Evolutionary conservation across 2,797 vertebrate species (phyloP).

Genomic region (Platyrinchus mystaceus): DNA sequence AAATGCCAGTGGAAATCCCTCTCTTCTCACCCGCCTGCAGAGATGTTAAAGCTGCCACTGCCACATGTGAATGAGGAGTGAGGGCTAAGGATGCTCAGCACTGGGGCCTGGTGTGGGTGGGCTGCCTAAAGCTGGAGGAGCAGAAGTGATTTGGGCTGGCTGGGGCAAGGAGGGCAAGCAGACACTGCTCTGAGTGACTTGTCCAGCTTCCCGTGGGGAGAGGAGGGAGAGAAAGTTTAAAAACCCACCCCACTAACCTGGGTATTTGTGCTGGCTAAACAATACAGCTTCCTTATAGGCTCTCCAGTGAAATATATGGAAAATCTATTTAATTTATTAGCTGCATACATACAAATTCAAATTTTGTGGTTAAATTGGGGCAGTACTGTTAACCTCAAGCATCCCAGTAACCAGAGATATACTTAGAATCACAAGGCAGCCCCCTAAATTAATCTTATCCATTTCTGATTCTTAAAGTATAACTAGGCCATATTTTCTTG

Average conservation of each 20-base stretch:
- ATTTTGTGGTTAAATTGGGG: neutral
- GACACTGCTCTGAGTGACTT: neutral
- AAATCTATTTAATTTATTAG: neutral
- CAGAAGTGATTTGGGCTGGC: neutral
- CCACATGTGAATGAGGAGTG: neutral
- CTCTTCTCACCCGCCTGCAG: neutral
- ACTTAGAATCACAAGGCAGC: neutral
- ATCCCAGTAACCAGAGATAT: neutral
- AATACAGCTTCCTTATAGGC: neutral
- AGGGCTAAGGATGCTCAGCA: neutral
- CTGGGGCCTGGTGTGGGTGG: neutral
- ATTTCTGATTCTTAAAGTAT: neutral
- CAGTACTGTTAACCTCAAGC: neutral
- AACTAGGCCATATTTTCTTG: neutral
- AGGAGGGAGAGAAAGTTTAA: neutral
- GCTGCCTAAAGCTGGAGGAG: neutral
- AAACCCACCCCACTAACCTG: neutral
- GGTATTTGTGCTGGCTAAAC: neutral
- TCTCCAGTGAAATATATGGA: neutral
- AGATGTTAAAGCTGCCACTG: neutral
- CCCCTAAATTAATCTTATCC: neutral
- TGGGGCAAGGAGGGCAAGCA: neutral
- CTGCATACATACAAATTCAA: neutral
- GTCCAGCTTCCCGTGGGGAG: neutral
- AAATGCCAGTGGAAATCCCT: neutral